phyloP scores from a whole-genome alignment of 1,140 invertebrate genomes.

The Drosophila leontia region DNA sequence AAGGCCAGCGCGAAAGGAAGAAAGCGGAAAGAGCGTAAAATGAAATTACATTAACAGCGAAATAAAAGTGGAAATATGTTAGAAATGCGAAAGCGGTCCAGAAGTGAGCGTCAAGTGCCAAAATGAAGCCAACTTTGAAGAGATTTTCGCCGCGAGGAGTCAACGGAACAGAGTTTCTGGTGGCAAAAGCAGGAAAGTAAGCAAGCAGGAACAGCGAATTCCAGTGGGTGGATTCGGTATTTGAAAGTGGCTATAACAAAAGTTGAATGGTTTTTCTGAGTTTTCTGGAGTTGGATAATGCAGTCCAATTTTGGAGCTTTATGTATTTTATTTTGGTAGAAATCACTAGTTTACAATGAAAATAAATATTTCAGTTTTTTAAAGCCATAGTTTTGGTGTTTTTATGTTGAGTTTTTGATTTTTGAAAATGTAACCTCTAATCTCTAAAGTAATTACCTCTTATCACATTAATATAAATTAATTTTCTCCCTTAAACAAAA shows the following conservation, averaged over 20 bases:
- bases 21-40: conserved; percentile 50
- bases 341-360: not conserved
- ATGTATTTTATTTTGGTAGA: not conserved
- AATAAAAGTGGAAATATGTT: conserved; percentile 77
- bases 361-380: not conserved
- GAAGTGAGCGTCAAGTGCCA: conserved; percentile 55
- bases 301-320: not conserved
- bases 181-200: conserved; percentile 11
- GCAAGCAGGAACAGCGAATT: conserved; percentile 25
- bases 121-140: conserved; percentile 69
- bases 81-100: conserved; percentile 52
- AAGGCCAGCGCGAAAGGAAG: conserved; percentile 33
- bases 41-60: conserved; percentile 75
- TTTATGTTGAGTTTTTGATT: not conserved
- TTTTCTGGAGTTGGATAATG: not conserved
- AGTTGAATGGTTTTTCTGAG: conserved; percentile 29
- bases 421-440: not conserved
- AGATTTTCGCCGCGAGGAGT: conserved; percentile 35
- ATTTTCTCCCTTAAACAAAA: conserved; percentile 2
- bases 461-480: not conserved
- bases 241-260: conserved; percentile 51
- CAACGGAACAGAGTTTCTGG: conserved; percentile 2
- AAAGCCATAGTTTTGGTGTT: not conserved
- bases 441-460: not conserved
- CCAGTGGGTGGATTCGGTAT: conserved; percentile 32